Evolutionary conservation across 2,888 invertebrate genomes (phyloP).

Genomic region (Eretmocerus hayati): DNA sequence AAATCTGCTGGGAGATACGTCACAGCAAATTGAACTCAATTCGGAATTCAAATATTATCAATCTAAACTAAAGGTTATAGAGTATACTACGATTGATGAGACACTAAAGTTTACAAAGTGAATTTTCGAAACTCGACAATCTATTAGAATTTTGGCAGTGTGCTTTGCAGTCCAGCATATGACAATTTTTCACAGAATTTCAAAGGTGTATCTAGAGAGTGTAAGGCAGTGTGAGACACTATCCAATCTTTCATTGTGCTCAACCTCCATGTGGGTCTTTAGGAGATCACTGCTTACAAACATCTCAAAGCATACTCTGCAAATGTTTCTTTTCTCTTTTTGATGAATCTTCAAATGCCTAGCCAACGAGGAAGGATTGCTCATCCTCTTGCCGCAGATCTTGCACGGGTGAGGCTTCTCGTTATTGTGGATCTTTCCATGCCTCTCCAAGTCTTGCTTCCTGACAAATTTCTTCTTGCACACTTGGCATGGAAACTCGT

Average conservation of each 20-base stretch:
- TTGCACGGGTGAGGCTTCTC: slow-evolving; percentile 50
- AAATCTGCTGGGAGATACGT: no score
- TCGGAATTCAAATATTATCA: no score
- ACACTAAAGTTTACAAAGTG: no score
- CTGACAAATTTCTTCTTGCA: slow-evolving; percentile 47
- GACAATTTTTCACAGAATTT: background rate
- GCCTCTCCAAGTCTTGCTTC: slow-evolving; percentile 47
- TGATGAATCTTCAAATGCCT: slow-evolving; percentile 51
- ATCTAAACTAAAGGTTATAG: no score
- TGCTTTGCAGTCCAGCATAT: background rate
- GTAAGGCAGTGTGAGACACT: background rate
- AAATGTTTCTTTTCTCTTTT: slow-evolving; percentile 35
- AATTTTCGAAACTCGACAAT: no score
- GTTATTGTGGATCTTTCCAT: slow-evolving; percentile 48
- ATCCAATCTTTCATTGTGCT: slow-evolving; percentile 15
- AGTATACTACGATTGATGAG: no score
- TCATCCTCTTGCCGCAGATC: slow-evolving; percentile 47
- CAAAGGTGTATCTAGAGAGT: background rate
- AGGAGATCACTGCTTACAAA: no score
- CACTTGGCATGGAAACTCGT: slow-evolving; percentile 24
- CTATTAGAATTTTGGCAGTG: no score
- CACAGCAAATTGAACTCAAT: no score
- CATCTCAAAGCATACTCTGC: slow-evolving; percentile 45
- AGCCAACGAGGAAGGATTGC: slow-evolving; percentile 16
- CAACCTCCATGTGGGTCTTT: slow-evolving; percentile 43